Evolutionary conservation across 2,797 vertebrate species (phyloP).

Genomic region (Dryobates pubescens): DNA sequence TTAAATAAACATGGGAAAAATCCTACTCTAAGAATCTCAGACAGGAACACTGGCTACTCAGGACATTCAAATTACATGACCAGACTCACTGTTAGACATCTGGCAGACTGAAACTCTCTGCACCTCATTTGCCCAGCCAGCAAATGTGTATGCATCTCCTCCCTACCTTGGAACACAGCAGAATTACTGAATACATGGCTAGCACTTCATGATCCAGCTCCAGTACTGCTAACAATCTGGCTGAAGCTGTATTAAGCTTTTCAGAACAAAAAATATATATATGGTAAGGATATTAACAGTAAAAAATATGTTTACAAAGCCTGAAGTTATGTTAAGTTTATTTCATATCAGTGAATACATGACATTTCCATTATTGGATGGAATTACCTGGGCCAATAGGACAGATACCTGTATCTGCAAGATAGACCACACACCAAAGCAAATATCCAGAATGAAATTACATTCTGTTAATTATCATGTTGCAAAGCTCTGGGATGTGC

Average conservation of each 20-base stretch:
- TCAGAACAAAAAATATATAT: slow-evolving; percentile 18
- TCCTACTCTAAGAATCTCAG: background rate
- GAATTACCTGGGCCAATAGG: slow-evolving; percentile 12
- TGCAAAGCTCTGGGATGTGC: slow-evolving; percentile 26
- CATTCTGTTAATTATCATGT: slow-evolving; percentile 63
- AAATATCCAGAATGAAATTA: slow-evolving; percentile 60
- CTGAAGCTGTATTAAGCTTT: slow-evolving; percentile 41
- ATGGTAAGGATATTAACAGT: slow-evolving; percentile 34
- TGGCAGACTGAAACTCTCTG: background rate
- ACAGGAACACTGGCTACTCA: background rate
- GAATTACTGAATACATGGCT: background rate
- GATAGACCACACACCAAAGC: slow-evolving; percentile 41
- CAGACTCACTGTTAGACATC: background rate
- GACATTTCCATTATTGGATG: slow-evolving; percentile 47
- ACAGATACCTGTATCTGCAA: slow-evolving; percentile 20
- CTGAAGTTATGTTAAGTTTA: slow-evolving; percentile 46
- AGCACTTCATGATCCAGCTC: slow-evolving; percentile 1
- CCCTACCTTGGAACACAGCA: background rate
- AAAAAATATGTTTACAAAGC: slow-evolving; percentile 39
- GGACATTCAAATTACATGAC: background rate
- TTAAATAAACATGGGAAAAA: background rate
- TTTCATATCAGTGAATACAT: background rate
- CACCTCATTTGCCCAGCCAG: background rate
- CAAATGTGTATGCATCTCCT: background rate
- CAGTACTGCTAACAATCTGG: background rate